phyloP scores from a whole-genome alignment of 2,113 vertebrate species.

The Xiphias gladius region DNA sequence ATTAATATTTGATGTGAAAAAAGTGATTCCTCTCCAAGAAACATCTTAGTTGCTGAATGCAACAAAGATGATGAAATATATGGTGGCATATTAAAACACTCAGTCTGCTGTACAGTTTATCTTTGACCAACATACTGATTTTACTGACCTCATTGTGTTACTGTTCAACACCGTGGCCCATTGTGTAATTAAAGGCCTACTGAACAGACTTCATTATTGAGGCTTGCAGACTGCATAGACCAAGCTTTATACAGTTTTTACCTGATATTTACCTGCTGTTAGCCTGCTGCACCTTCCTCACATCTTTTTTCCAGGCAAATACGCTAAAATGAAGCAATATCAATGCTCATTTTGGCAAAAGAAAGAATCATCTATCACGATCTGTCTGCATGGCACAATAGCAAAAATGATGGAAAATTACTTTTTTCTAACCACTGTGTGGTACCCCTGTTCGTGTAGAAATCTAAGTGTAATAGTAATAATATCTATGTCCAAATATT shows the following conservation, averaged over 20 bases:
- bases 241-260: not conserved
- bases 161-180: not conserved
- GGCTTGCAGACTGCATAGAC: not conserved
- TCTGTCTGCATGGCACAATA: not conserved
- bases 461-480: not conserved
- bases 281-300: no score
- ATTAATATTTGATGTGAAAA: not conserved
- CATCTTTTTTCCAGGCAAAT: not conserved
- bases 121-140: not conserved
- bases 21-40: not conserved
- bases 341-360: not conserved
- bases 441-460: not conserved
- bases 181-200: not conserved
- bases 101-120: not conserved
- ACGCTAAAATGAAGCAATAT: not conserved
- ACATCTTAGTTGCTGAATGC: not conserved
- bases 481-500: not conserved
- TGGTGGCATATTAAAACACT: not conserved
- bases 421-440: not conserved
- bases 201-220: not conserved
- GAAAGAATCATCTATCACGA: not conserved
- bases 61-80: not conserved
- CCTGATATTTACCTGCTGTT: no score
- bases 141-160: conserved; percentile 7
- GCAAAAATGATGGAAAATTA: not conserved